Evolutionary conservation across 2,113 vertebrate species (phyloP).

Genomic region (Dendrocopos noguchii): DNA sequence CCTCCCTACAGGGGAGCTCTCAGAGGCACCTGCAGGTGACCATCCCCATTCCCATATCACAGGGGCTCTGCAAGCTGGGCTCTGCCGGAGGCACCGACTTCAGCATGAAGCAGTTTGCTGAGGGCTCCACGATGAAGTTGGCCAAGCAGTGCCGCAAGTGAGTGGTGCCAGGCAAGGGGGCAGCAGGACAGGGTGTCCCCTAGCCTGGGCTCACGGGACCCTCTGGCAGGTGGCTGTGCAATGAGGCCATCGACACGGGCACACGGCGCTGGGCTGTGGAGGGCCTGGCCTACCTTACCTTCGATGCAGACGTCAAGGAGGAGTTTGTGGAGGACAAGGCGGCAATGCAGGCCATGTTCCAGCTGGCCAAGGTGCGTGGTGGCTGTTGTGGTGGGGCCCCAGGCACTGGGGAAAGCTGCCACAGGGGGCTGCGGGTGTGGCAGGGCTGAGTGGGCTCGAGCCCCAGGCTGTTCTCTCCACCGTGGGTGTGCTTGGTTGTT

Average conservation of each 20-base stretch:
- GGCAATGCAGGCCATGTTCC: slow-evolving; percentile 91
- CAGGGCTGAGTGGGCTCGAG: background rate
- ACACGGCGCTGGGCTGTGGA: slow-evolving; percentile 95
- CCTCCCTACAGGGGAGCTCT: background rate
- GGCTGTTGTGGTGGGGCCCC: rapidly evolving
- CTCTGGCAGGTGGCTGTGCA: slow-evolving; percentile 90
- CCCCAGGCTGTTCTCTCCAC: background rate
- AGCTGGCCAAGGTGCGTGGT: slow-evolving; percentile 85
- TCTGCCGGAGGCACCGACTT: slow-evolving; percentile 96
- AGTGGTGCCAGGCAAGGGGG: background rate
- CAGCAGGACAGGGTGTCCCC: background rate
- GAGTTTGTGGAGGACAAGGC: slow-evolving; percentile 91
- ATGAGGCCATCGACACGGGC: slow-evolving; percentile 81
- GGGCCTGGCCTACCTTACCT: slow-evolving; percentile 97
- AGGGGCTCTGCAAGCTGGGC: slow-evolving; percentile 97
- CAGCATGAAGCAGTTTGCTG: slow-evolving; percentile 99
- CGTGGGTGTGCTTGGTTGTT: rapidly evolving
- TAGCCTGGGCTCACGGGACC: rapidly evolving
- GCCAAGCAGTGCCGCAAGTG: slow-evolving; percentile 98
- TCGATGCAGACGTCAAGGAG: slow-evolving; percentile 96
- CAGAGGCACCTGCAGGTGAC: rapidly evolving
- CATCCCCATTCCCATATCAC: background rate
- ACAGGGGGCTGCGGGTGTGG: background rate
- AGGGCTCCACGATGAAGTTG: slow-evolving; percentile 94
- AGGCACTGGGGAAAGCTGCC: background rate